A percentile compares a stretch with the other conserved stretches of the same genome.
phyloP scores from a whole-genome alignment of 2,797 vertebrate species.

The Carduelis carduelis region DNA sequence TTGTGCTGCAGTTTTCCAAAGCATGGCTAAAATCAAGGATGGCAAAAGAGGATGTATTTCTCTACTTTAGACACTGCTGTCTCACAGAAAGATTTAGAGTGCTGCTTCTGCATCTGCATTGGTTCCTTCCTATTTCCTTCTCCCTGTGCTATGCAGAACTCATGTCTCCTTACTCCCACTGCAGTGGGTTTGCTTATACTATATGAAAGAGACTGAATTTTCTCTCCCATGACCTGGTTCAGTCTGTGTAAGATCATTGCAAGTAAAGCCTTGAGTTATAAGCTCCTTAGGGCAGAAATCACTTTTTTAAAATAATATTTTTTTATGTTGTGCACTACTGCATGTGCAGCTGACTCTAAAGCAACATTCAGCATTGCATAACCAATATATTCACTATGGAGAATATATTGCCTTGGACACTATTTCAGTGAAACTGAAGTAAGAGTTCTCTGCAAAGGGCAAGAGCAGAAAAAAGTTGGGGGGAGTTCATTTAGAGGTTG shows the following conservation, averaged over 20 bases:
- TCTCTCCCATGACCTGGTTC: background rate
- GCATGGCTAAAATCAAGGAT: background rate
- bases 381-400: accelerated
- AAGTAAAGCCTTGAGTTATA: background rate
- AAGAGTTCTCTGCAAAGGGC: background rate
- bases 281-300: background rate
- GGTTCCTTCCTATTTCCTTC: background rate
- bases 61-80: background rate
- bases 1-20: background rate
- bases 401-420: background rate
- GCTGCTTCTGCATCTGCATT: background rate
- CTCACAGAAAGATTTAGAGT: background rate
- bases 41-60: background rate
- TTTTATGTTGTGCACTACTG: background rate
- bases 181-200: background rate
- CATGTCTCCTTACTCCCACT: background rate
- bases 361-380: background rate
- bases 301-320: background rate
- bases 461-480: background rate
- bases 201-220: background rate
- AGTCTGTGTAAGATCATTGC: background rate
- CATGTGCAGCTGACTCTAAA: background rate
- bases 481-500: background rate
- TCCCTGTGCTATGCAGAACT: background rate
- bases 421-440: accelerated